Percentiles rank a stretch among this genome's conserved stretches.
Conservation (phyloP, 1,140 invertebrate species). For the Listronotus oregonensis region DNA sequence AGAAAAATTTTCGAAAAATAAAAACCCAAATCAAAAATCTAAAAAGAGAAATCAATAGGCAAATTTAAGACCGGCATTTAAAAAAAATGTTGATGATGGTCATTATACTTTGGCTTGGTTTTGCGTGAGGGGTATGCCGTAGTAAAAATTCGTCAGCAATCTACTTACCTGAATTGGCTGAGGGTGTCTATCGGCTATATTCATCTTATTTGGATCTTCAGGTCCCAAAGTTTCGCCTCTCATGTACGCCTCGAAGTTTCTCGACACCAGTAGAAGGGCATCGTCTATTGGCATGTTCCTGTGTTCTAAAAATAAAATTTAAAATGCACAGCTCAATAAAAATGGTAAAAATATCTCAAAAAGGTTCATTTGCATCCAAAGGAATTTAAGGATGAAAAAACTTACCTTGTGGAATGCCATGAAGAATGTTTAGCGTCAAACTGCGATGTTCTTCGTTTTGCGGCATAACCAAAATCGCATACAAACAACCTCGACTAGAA, state of each 20-base stretch:
- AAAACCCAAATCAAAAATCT: no score
- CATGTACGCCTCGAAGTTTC: slow-evolving; percentile 82
- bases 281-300: slow-evolving; percentile 94
- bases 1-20: no score
- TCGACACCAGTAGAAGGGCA: slow-evolving; percentile 76
- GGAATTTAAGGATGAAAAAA: background rate
- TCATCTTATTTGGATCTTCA: slow-evolving; percentile 49
- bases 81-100: no score
- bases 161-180: slow-evolving; percentile 67
- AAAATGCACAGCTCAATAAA: no score
- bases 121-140: no score
- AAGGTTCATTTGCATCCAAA: background rate
- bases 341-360: background rate
- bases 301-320: slow-evolving; percentile 84
- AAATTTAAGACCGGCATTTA: no score
- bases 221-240: slow-evolving; percentile 59
- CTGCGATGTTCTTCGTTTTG: slow-evolving; percentile 85
- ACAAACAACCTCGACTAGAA: slow-evolving; percentile 80
- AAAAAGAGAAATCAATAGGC: no score
- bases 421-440: slow-evolving; percentile 87
- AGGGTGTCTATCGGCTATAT: slow-evolving; percentile 64
- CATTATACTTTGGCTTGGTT: no score
- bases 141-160: no score
- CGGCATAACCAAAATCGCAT: slow-evolving; percentile 84
- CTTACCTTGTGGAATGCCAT: slow-evolving; percentile 86